These are phyloP conservation scores for Eupithecia subumbrata DNA, from an alignment of 2,888 invertebrate genomes.

Conservation along the genomic window DNA sequence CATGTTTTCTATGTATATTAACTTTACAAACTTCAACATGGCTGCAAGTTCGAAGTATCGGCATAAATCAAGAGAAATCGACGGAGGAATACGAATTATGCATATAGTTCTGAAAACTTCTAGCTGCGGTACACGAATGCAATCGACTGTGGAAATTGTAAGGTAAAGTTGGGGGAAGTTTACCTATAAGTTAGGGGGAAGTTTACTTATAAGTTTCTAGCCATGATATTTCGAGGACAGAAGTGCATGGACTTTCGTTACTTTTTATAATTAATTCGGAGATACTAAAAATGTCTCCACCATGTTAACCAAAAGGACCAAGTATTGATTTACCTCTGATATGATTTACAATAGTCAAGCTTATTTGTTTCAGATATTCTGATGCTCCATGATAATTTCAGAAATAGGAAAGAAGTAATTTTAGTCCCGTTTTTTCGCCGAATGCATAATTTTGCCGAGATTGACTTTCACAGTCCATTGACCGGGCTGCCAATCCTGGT, in stretches of 20 bases:
- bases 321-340: not conserved
- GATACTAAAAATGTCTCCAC: no score
- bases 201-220: not conserved
- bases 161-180: not conserved
- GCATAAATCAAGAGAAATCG: conserved; percentile 21
- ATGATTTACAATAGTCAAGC: not conserved
- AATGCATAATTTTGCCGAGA: no score
- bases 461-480: no score
- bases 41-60: conserved; percentile 4
- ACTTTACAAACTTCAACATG: not conserved
- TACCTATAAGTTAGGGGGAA: not conserved
- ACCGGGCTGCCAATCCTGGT: no score
- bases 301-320: no score
- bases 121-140: not conserved
- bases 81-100: conserved; percentile 13
- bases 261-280: no score
- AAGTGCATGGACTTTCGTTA: not conserved
- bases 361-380: not conserved
- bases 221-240: not conserved
- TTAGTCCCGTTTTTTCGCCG: no score
- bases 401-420: no score
- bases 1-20: not conserved
- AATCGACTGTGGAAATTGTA: not conserved
- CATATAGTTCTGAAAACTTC: conserved; percentile 15
- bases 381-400: not conserved